A percentile compares a stretch with the other conserved stretches of the same genome.
phyloP scores from a whole-genome alignment of 1,140 invertebrate species.

The Euura saliciscinereae region DNA sequence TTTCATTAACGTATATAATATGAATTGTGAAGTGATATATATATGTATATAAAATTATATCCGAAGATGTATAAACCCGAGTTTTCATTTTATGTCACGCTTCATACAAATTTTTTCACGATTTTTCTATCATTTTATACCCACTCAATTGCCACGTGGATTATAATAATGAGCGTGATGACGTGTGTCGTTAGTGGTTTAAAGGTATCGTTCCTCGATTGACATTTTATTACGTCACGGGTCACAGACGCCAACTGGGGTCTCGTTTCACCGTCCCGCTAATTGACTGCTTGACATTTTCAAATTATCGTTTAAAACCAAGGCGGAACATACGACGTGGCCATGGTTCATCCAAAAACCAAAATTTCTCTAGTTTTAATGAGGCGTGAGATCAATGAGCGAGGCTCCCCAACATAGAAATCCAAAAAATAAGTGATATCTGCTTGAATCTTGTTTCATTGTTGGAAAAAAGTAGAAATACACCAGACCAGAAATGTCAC shows the following conservation, averaged over 20 bases:
- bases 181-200: neutral
- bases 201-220: constrained; percentile 18
- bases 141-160: neutral
- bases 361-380: too few relatives aligned
- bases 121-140: too few relatives aligned
- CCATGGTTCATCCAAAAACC: neutral
- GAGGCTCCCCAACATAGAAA: too few relatives aligned
- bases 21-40: neutral
- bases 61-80: neutral
- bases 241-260: constrained; percentile 19
- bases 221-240: constrained; percentile 35
- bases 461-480: too few relatives aligned
- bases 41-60: constrained; percentile 5
- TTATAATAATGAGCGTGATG: neutral
- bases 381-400: too few relatives aligned
- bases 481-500: neutral
- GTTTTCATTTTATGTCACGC: neutral
- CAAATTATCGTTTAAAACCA: constrained; percentile 15
- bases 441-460: too few relatives aligned
- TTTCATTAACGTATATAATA: neutral
- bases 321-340: constrained; percentile 27
- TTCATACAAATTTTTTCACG: too few relatives aligned
- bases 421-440: too few relatives aligned
- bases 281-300: constrained; percentile 38
- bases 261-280: constrained; percentile 21